These are phyloP conservation scores for Glaucopsyche alexis DNA, from an alignment of 2,888 invertebrate genomes.

Conservation along the genomic window DNA sequence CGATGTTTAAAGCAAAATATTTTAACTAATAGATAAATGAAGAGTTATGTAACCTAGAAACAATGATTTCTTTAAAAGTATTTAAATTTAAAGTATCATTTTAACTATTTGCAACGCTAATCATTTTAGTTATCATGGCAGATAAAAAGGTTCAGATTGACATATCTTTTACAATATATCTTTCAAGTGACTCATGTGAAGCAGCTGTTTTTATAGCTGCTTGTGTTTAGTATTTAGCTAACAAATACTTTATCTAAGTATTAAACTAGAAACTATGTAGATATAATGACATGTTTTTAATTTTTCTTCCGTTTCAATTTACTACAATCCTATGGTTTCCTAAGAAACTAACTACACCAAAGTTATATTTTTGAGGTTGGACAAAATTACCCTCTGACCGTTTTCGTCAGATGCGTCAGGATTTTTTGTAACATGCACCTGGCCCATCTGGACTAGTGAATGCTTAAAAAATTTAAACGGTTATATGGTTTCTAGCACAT, in stretches of 20 bases:
- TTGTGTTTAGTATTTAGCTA: neutral
- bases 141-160: neutral
- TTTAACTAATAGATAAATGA: neutral
- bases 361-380: neutral
- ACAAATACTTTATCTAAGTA: too few species aligned
- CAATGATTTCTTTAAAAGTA: neutral
- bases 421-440: neutral
- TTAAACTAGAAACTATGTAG: too few species aligned
- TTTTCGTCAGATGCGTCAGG: neutral
- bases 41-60: neutral
- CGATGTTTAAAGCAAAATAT: neutral
- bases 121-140: neutral
- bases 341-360: neutral
- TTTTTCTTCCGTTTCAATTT: too few species aligned
- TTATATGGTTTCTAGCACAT: neutral
- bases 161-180: neutral
- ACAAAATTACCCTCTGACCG: neutral
- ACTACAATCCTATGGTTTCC: neutral
- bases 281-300: too few species aligned
- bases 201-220: neutral
- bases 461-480: neutral
- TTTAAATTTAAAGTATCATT: neutral
- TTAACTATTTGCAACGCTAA: neutral
- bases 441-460: neutral
- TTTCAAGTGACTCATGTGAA: neutral